Evolutionary conservation across 2,888 invertebrate genomes (phyloP), one percentile per base, ranked within the genome.

Genomic region (Linyphia triangularis): DNA sequence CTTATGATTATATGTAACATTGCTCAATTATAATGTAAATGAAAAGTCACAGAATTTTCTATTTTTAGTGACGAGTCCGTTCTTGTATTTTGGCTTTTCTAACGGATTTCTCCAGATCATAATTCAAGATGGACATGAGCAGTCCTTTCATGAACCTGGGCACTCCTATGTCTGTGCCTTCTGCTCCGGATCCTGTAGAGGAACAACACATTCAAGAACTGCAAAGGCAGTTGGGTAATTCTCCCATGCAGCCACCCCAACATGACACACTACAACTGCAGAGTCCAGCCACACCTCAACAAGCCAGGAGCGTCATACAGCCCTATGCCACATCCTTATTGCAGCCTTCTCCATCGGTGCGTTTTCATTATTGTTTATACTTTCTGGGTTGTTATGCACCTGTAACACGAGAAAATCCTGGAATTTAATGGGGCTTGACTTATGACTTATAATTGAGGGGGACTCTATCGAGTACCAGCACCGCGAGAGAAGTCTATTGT

Each of bases 311-410:
- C 82, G 90, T 90, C 22, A 90, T 90, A 22, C 90, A 90, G 65
- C 90, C 89, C 22, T 89, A 81, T 75, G 67, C 83, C 9, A 51
- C 72, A 16, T 59, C 82, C n/a, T 63, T 69, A 22, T 96, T 97
- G 96, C 97, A 97, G 93, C 96, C 97, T 0, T 97, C 97, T 93
- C 97, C 97, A 85, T 97, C 97, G 90, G 96, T 96, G 94, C 93
- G 93, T 92, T 13, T 63, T 6, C 5, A n/a, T n/a, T n/a, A n/a
- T n/a, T n/a, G n/a, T n/a, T n/a, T n/a, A n/a, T n/a, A n/a, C n/a
- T n/a, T n/a, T n/a, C n/a, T n/a, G n/a, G n/a, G n/a, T n/a, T n/a
- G n/a, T n/a, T n/a, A n/a, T n/a, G n/a, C n/a, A n/a, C n/a, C n/a
- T n/a, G n/a, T n/a, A n/a, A n/a, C n/a, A n/a, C n/a, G n/a, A n/a